Base-by-base conservation (phyloP, 1,140 invertebrate genomes). In the Phthorimaea operculella region DNA sequence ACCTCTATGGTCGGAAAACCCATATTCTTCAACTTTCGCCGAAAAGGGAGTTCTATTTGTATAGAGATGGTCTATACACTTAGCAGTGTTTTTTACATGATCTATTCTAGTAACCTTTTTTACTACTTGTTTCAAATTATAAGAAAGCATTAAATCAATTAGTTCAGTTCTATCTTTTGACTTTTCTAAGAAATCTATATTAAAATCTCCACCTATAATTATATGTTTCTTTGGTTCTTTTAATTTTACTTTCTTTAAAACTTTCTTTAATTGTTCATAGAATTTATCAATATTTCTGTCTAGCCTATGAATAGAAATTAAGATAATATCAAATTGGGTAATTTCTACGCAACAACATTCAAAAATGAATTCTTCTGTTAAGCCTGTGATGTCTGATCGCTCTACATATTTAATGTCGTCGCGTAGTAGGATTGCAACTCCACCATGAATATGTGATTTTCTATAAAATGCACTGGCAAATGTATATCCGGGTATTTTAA, bases 1-100 rank as follows among this genome's bases (percentile, higher is more conserved):
- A 10, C 12, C 33, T 36, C 34, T 52, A 16, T 52, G 51, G 33
- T 52, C 51, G n/a, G 51, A 52, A 15, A 52, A 10, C 14, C 51
- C 51, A 12, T 52, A n/a, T 9, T 52, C 51, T 15, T 36, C 51
- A 15, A 52, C 51, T 15, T 7, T 12, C 1, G 34, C 51, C 7
- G 12, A 8, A 52, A 36, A 12, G 14, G n/a, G 10, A 5, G 12
- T 52, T 4, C 34, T 4, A 52, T 52, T 52, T 34, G 33, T 14
- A 14, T 34, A 52, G 12, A 52, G 12, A 10, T 34, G 33, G 34
- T 52, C 51, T 12, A 52, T 52, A 52, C 51, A 52, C 4, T 21
- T 52, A 15, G 51, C 51, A 34, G 51, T 36, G 33, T 15, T 52
- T 15, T 12, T 14, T 8, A 33, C 21, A 28, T 28, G 2, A 28